Base-by-base conservation (phyloP, 2,888 invertebrate species). In the Pristionchus maxplancki region DNA sequence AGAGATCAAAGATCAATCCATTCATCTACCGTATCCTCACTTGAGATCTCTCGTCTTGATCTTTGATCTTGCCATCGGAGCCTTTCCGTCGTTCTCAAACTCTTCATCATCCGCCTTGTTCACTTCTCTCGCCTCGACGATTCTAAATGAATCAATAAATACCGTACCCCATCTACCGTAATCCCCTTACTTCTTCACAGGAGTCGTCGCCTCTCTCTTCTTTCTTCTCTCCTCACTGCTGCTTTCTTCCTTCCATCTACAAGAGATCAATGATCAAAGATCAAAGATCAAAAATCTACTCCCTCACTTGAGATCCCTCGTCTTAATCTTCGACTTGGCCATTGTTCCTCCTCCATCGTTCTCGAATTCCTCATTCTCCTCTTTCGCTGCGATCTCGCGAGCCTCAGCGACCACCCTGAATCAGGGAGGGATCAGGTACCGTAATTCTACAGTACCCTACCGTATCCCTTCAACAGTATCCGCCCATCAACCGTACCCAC, bases 31-130 rank as follows among this genome's bases (percentile, higher is more conserved):
- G 34, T 67, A 34, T 28, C 31, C 31, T 20, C 24, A 83, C 82
- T 53, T 83, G 53, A 83, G 82, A 53, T 83, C 82, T 53, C 82
- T 83, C 34, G 50, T 50, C 44, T 83, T 83, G 34, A 83, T 83
- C 53, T 53, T 83, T 15, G 82, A 34, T 24, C 44, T 83, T n/a
- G 82, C 82, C 82, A 83, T 40, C 0, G 15, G 6, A 3, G 24
- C 58, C 50, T 34, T 50, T 11, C 28, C n/a, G 6, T 44, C 82
- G 44, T 83, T 83, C 82, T 83, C 82, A 20, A 83, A 83, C 58
- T 58, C 58, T 53, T 83, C 82, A 15, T 83, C 82, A 31, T 50
- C 53, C 3, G 50, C 82, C 9, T 50, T 50, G 11, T 53, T 40
- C 28, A 58, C 58, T 24, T 58, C 58, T 24, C 58, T 24, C 24